Percentiles rank a stretch among this genome's conserved stretches.
Evolutionary conservation across 1,140 invertebrate species (phyloP).

Genomic region (Listronotus oregonensis): DNA sequence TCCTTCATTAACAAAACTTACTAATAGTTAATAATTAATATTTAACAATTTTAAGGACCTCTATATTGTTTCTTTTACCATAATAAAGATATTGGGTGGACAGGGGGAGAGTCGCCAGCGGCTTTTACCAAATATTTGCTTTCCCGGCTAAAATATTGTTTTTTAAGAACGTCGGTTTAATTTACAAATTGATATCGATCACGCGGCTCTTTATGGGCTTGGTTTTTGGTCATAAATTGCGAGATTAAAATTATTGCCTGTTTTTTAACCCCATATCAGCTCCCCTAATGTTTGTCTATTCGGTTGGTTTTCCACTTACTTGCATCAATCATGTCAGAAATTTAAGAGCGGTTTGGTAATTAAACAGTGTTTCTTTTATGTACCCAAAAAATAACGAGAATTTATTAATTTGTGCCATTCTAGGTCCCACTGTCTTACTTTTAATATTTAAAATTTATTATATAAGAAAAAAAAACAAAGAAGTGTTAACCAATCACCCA

Average conservation of each 20-base stretch:
- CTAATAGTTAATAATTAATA: no score
- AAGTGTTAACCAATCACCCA: no score
- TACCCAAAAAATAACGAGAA: no score
- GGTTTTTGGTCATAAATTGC: constrained; percentile 40
- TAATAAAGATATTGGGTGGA: not conserved
- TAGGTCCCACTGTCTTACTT: no score
- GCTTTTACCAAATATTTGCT: constrained; percentile 35
- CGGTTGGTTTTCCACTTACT: constrained; percentile 8
- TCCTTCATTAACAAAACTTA: no score
- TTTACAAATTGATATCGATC: constrained; percentile 43
- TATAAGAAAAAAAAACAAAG: no score
- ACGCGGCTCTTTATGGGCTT: constrained; percentile 31
- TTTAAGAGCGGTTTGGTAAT: not conserved
- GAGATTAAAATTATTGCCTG: constrained; percentile 37
- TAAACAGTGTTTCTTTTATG: no score
- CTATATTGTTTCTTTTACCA: no score
- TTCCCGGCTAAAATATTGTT: constrained; percentile 40
- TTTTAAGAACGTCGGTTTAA: constrained; percentile 38
- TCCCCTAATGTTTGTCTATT: constrained; percentile 31
- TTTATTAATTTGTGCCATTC: no score
- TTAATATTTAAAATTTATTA: no score
- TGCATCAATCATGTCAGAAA: constrained; percentile 33
- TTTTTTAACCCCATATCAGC: constrained; percentile 29
- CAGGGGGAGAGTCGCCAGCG: constrained; percentile 11
- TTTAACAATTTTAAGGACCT: no score